Base-by-base conservation (phyloP, 2,113 vertebrate species). In the Tachuris rubrigastra region DNA sequence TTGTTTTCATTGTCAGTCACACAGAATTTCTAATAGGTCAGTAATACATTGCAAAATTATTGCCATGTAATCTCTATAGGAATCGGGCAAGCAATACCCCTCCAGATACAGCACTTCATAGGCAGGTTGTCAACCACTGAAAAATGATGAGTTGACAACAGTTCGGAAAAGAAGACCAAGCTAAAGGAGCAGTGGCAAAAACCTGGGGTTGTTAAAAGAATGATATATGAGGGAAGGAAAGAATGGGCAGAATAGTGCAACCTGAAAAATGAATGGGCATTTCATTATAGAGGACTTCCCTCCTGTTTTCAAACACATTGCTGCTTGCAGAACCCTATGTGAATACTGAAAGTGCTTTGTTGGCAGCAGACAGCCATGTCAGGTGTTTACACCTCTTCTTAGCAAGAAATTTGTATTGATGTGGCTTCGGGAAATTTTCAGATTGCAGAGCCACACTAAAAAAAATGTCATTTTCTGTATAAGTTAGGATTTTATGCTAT, bases 391-490 rank as follows among this genome's bases (percentile, higher is more conserved):
- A 72, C 76, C 73, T 96, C 89, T 82, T 78, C 94, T 96, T 94
- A 93, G 92, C 73, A 95, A 96, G 83, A 89, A 84, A 93, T 94
- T 79, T 92, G 95, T 97, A 95, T 96, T 94, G 93, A 91, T 93
- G 71, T 90, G 83, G 92, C 95, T 95, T 93, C 1, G 1, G 83
- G 96, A 98, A 96, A 96, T 98, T 94, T 94, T 96, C 95, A 97
- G 95, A 96, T 98, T 98, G 96, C 96, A 97, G 93, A 96, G 93
- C 95, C 97, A 82, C 10, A 6, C 93, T 97, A 97, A 98, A 97
- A 97, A 97, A 98, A 98, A 98, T 98, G 97, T 96, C 97, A 97
- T 90, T 97, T 97, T 97, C 96, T 97, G 96, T 98, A 98, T 98
- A 98, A 98, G 98, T 98, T 97, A 97, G 89, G 76, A 92, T 95